Evolutionary conservation across 2,113 vertebrate genomes (phyloP).

Genomic region (Corydoras maculifer): DNA sequence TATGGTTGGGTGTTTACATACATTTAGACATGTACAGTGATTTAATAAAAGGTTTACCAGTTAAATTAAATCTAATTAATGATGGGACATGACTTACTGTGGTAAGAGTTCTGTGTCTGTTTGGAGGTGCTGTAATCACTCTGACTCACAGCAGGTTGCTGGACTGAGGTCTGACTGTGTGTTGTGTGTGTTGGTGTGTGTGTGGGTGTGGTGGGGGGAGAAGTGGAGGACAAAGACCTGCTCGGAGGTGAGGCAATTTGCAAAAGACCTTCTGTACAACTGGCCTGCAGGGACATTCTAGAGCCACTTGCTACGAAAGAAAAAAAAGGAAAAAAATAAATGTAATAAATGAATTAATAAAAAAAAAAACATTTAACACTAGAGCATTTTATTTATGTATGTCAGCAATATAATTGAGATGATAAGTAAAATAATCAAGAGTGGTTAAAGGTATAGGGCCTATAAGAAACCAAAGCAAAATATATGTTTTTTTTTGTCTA

Average conservation of each 20-base stretch:
- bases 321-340: not conserved
- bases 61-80: too few species aligned
- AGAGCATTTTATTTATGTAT: too few species aligned
- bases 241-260: conserved; percentile 51
- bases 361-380: too few species aligned
- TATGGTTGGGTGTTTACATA: too few species aligned
- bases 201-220: conserved; percentile 50
- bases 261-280: conserved; percentile 49
- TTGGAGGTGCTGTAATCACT: conserved; percentile 52
- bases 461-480: too few species aligned
- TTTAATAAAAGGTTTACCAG: too few species aligned
- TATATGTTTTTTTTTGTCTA: too few species aligned
- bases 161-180: conserved; percentile 31
- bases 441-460: too few species aligned
- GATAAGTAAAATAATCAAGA: too few species aligned
- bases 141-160: conserved; percentile 35
- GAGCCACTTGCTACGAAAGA: conserved; percentile 46
- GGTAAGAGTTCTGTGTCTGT: conserved; percentile 43
- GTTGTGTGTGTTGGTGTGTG: conserved; percentile 41
- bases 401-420: too few species aligned
- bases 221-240: conserved; percentile 46
- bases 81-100: conserved; percentile 42
- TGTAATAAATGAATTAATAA: too few species aligned
- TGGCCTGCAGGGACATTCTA: conserved; percentile 51
- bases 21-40: too few species aligned